Base-by-base conservation (phyloP, 1,140 invertebrate species). In the Drosophila truncata region DNA sequence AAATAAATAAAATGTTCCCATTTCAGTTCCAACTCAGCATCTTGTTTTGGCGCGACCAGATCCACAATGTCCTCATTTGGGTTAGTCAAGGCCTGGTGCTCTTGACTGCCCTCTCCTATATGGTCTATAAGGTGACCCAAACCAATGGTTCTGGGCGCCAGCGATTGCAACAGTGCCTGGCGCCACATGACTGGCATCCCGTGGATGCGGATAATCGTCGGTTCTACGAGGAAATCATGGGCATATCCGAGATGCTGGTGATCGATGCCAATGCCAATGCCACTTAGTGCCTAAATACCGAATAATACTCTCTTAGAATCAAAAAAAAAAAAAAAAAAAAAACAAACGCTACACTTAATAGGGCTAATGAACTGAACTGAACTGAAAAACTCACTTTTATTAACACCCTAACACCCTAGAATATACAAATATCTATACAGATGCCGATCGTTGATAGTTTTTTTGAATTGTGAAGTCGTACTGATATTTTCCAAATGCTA, bases 111-210 rank as follows among this genome's bases (percentile, higher is more conserved):
- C 33, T 91, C 16, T 60, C 52, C 46, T 91, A 91, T 55, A 91
- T 91, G 85, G 23, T 85, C 33, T 91, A 81, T 25, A 92, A 91
- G 47, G 16, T 92, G 27, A 65, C 44, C n/a, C 82, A 84, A 57
- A 91, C 91, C 0, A 87, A 66, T 20, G 91, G 91, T 14, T 62
- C 52, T 0, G 67, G 79, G 46, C 74, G 80, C 27, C 74, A 91
- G 39, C 61, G 91, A 7, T 31, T 91, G 61, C 69, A 59, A 31
- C 90, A 91, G 72, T 92, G 83, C 27, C 80, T 92, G 20, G 79
- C 82, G 1, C 91, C 91, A 33, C 91, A 91, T 47, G 91, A 92
- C 61, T 92, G 91, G 91, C 90, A 92, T 91, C 91, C 91, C 6
- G 88, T 91, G 18, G 90, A 85, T 80, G 75, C 91, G 42, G 85